Percentiles rank a stretch among this genome's conserved stretches.
These are phyloP conservation scores for Lepidocyrtinus sp. DNA, from an alignment of 2,888 invertebrate genomes.

Conservation along the genomic window DNA sequence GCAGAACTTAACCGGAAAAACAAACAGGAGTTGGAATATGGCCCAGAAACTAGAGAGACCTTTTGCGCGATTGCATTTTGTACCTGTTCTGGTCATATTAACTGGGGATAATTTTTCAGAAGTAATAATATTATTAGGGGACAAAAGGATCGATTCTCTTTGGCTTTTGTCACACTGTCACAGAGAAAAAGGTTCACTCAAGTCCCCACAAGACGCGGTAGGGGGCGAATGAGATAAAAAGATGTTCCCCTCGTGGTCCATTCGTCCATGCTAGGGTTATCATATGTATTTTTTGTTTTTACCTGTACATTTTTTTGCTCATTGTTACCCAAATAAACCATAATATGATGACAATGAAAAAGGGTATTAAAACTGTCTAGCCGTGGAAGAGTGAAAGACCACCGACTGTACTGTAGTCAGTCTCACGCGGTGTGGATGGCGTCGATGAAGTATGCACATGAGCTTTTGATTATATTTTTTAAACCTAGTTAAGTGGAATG, in stretches of 20 bases:
- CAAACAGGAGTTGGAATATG: conserved; percentile 27
- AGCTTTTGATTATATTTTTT: too few species aligned
- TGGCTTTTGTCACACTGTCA: conserved; percentile 53
- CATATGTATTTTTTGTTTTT: conserved; percentile 25
- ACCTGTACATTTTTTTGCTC: conserved; percentile 32
- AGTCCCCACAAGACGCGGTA: conserved; percentile 35
- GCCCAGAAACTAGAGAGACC: too few species aligned
- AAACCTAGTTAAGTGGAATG: too few species aligned
- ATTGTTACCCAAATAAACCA: conserved; percentile 27
- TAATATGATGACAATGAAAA: conserved; percentile 24
- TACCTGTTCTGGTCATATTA: conserved; percentile 35
- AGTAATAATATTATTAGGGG: conserved; percentile 11
- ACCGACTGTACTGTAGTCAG: conserved; percentile 29
- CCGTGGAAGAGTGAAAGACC: conserved; percentile 13
- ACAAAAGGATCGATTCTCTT: conserved; percentile 11
- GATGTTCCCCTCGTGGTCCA: conserved; percentile 32
- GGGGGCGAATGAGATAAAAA: conserved; percentile 52
- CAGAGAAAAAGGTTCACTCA: conserved; percentile 31
- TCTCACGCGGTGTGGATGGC: conserved; percentile 53
- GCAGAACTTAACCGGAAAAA: conserved; percentile 47
- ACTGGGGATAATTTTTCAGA: neutral
- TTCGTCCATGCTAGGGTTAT: neutral
- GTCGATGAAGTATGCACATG: conserved; percentile 45
- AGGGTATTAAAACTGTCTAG: conserved; percentile 45
- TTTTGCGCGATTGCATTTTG: conserved; percentile 21